phyloP scores from a whole-genome alignment of 2,113 vertebrate species.

The Cynopterus brachyotis region DNA sequence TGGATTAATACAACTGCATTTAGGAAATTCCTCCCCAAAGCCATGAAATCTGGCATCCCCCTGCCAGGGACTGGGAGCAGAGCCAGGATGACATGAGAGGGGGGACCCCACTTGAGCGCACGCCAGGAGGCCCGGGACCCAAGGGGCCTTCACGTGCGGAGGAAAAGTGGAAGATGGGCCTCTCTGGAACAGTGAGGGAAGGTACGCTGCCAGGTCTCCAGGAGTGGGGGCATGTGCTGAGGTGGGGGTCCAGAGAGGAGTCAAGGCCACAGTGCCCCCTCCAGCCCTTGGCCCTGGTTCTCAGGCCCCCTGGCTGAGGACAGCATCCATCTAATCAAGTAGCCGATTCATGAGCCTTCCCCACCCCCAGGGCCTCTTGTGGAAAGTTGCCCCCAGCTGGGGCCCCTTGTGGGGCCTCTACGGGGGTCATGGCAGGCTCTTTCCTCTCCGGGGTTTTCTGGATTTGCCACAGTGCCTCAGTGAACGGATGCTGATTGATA shows the following conservation, averaged over 20 bases:
- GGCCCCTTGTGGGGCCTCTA: neutral
- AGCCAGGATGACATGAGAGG: neutral
- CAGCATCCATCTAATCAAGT: neutral
- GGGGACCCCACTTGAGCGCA: neutral
- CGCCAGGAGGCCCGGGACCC: neutral
- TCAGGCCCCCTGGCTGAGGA: neutral
- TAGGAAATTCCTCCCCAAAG: neutral
- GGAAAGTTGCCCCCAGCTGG: neutral
- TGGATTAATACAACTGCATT: neutral
- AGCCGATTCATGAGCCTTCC: neutral
- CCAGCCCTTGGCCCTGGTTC: neutral
- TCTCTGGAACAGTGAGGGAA: neutral
- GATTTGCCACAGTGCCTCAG: neutral
- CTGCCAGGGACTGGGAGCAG: neutral
- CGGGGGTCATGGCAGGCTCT: neutral
- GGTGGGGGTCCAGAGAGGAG: too few relatives aligned
- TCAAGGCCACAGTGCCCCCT: too few relatives aligned
- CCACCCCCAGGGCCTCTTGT: neutral
- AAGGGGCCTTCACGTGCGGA: too few relatives aligned
- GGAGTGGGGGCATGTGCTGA: neutral
- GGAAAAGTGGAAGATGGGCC: rapidly evolving
- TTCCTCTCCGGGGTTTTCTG: neutral
- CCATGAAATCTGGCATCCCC: too few relatives aligned
- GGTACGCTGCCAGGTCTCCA: neutral
- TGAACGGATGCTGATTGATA: neutral